These are phyloP conservation scores for Hemiscyllium ocellatum DNA, from an alignment of 2,113 vertebrate genomes.

Conservation along the genomic window DNA sequence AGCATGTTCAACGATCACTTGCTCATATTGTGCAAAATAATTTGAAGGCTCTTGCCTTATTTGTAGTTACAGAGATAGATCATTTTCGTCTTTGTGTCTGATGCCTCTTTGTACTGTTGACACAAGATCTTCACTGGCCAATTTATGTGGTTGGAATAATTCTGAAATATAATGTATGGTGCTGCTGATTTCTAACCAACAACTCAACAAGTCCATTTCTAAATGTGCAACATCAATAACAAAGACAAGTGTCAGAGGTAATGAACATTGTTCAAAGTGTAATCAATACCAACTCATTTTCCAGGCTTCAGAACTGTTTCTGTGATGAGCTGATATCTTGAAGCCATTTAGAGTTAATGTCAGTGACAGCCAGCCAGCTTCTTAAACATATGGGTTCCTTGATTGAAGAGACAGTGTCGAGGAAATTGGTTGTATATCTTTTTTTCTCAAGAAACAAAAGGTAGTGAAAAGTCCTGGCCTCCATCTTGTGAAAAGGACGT, in stretches of 20 bases:
- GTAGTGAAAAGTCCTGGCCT: background rate
- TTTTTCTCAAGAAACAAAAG: background rate
- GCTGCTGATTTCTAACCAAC: background rate
- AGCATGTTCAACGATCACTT: background rate
- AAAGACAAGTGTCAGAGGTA: conserved; percentile 4
- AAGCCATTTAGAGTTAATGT: background rate
- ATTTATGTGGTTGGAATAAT: background rate
- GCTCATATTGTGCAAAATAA: background rate
- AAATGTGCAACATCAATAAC: background rate
- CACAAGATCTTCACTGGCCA: background rate
- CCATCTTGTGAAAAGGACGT: background rate
- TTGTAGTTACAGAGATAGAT: background rate
- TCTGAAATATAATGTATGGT: background rate
- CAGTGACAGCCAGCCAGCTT: background rate
- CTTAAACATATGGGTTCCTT: background rate
- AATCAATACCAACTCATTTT: conserved; percentile 30
- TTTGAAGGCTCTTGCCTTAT: background rate
- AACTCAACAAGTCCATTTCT: background rate
- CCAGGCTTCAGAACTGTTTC: background rate
- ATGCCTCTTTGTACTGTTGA: background rate
- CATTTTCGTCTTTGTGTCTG: background rate
- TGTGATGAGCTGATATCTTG: conserved; percentile 11
- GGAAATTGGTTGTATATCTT: background rate
- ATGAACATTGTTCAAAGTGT: conserved; percentile 20
- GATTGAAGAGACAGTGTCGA: background rate